Percentiles rank a stretch among this genome's conserved stretches.
phyloP scores from a whole-genome alignment of 2,113 vertebrate genomes.

The Gobio gobio region DNA sequence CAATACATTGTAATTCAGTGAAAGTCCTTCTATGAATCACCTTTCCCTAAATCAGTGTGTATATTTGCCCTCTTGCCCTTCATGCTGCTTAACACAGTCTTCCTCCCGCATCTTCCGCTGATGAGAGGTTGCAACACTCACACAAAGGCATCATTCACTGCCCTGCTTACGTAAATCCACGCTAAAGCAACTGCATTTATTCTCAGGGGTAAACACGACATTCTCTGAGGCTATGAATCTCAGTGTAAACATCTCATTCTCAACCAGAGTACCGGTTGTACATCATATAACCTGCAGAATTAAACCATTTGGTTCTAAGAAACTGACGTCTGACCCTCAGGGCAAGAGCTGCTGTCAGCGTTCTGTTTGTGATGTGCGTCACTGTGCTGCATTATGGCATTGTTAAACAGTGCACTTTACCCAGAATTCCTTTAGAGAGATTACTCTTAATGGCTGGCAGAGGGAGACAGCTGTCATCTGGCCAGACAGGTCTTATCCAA shows the following conservation, averaged over 20 bases:
- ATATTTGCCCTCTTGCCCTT: constrained; percentile 22
- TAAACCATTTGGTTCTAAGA: neutral
- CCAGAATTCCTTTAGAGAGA: constrained; percentile 18
- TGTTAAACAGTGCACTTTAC: constrained; percentile 16
- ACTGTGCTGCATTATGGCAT: neutral
- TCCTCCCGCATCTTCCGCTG: constrained; percentile 43
- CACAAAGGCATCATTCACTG: constrained; percentile 59
- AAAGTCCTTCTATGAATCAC: neutral
- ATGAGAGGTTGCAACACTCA: constrained; percentile 30
- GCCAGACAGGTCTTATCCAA: neutral
- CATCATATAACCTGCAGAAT: constrained; percentile 21
- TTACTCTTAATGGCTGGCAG: constrained; percentile 30
- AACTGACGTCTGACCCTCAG: neutral
- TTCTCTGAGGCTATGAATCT: neutral
- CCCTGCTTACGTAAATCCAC: constrained; percentile 28
- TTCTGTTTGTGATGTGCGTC: constrained; percentile 16
- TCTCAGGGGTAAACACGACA: neutral
- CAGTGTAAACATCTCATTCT: neutral
- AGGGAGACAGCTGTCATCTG: neutral
- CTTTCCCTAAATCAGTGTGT: neutral
- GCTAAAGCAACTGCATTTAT: constrained; percentile 3
- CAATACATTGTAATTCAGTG: neutral
- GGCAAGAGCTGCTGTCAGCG: neutral
- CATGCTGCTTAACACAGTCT: neutral
- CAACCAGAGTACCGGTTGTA: neutral